Evolutionary conservation across 2,797 vertebrate species (phyloP).

Genomic region (Iguana delicatissima): DNA sequence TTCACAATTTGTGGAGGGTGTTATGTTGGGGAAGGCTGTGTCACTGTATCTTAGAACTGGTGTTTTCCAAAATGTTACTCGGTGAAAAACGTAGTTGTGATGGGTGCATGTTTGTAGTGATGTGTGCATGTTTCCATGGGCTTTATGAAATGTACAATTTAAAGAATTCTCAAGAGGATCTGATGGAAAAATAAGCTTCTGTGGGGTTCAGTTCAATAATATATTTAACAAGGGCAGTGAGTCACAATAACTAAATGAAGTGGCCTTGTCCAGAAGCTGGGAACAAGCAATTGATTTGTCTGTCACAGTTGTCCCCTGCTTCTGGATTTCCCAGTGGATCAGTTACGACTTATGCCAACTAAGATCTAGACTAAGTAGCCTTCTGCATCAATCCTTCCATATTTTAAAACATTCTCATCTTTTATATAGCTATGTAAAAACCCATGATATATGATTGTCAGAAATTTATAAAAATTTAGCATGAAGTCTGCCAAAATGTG

Average conservation of each 20-base stretch:
- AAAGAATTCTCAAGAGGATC: neutral
- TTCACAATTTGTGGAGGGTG: neutral
- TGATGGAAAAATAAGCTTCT: neutral
- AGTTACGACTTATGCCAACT: neutral
- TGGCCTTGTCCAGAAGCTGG: neutral
- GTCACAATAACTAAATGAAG: neutral
- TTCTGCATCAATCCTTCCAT: neutral
- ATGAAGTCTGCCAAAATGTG: too few species aligned
- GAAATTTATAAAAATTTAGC: neutral
- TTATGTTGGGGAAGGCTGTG: neutral
- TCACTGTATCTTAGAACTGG: neutral
- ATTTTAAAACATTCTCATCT: neutral
- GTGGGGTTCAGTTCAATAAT: neutral
- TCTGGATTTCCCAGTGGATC: neutral
- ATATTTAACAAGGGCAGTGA: neutral
- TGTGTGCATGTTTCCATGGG: neutral
- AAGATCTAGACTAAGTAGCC: neutral
- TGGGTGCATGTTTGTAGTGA: neutral
- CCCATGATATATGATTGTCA: neutral
- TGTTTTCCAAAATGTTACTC: neutral
- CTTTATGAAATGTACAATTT: neutral
- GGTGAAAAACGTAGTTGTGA: neutral
- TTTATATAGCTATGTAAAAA: neutral
- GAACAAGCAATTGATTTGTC: neutral
- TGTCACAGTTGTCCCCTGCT: neutral